These are phyloP conservation scores for Anneissia japonica DNA, from an alignment of 35 echinoderm and acorn worm species.

Conservation along the genomic window DNA sequence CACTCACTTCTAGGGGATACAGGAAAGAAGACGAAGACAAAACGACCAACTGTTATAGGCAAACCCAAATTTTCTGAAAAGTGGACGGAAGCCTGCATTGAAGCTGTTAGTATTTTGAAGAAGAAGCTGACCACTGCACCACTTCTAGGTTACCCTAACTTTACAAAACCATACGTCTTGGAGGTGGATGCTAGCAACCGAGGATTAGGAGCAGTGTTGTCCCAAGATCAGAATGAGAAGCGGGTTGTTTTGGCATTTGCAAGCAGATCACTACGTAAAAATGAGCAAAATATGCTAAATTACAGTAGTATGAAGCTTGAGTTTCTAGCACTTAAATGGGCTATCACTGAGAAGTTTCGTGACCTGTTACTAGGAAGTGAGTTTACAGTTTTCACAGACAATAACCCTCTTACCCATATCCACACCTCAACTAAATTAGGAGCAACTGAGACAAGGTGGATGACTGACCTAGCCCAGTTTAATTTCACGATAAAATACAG, in stretches of 20 bases:
- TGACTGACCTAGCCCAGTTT: slow-evolving; percentile 45
- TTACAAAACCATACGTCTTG: slow-evolving; percentile 20
- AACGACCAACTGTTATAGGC: not conserved
- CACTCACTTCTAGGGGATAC: slow-evolving; percentile 32
- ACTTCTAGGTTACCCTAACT: not conserved
- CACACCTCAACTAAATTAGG: slow-evolving; percentile 55
- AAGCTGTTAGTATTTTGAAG: not conserved
- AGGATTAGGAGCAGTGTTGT: slow-evolving; percentile 63
- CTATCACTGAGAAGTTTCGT: slow-evolving; percentile 57
- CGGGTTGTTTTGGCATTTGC: slow-evolving; percentile 48
- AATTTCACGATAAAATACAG: slow-evolving; percentile 45
- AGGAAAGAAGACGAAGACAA: not conserved
- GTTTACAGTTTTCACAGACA: slow-evolving; percentile 48
- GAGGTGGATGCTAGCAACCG: slow-evolving; percentile 42
- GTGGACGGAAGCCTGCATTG: not conserved
- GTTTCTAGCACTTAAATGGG: slow-evolving; percentile 48
- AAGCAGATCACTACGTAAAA: slow-evolving; percentile 25
- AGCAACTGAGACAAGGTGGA: slow-evolving; percentile 51
- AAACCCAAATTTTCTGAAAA: not conserved
- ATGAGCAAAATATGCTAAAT: slow-evolving; percentile 48
- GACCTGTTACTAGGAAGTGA: slow-evolving; percentile 56
- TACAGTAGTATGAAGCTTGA: slow-evolving; percentile 65
- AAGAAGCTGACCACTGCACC: not conserved
- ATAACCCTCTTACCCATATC: slow-evolving; percentile 64
- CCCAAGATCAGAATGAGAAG: slow-evolving; percentile 30